Evolutionary conservation across 2,888 invertebrate genomes (phyloP), one percentile per base, ranked within the genome.

Genomic region (Leuctra nigra): DNA sequence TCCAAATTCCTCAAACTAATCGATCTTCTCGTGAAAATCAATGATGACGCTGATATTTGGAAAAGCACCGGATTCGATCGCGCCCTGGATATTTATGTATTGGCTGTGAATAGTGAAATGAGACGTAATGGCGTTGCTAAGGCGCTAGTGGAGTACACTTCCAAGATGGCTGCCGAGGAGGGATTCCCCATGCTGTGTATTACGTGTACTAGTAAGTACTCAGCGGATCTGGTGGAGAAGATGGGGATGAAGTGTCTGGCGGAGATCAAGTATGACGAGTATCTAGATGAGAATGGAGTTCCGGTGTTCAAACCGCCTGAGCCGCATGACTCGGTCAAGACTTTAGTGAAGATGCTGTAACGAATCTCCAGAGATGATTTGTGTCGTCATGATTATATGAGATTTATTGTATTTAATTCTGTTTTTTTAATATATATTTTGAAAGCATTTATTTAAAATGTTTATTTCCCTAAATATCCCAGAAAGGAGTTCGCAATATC

Each of bases 161-260:
- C 47, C 7, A 35, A 53, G 23, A 36, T 24, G 39, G 55, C 59
- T 14, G 36, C 29, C 25, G 25, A 22, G 20, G 4, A 20, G 16
- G 52, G 44, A n/a, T 55, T 25, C 23, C 25, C 24, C 2, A 7
- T 56, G 22, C 35, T 56, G 3, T 14, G 35, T 4, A 29, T 59
- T 11, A 22, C 46, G 14, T 59, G 59, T 18, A 44, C 55, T 3
- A 55, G 56, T 18, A 6, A 23, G 4, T 53, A 36, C 23, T 53
- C 55, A 1, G 53, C 55, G 1, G 11, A 29, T 6, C 23, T 55
- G 1, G 48, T 38, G 1, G 44, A 52, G 24, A 46, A 38, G 14
- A 25, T 53, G 47, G 56, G 53, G n/a, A 56, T 56, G 48, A 14
- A 44, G 16, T 47, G 53, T 29, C 18, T 56, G 39, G 55, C 18